A percentile compares a stretch with the other conserved stretches of the same genome.
Conservation (phyloP, 1,140 invertebrate species). For the Heliconius hewitsoni region DNA sequence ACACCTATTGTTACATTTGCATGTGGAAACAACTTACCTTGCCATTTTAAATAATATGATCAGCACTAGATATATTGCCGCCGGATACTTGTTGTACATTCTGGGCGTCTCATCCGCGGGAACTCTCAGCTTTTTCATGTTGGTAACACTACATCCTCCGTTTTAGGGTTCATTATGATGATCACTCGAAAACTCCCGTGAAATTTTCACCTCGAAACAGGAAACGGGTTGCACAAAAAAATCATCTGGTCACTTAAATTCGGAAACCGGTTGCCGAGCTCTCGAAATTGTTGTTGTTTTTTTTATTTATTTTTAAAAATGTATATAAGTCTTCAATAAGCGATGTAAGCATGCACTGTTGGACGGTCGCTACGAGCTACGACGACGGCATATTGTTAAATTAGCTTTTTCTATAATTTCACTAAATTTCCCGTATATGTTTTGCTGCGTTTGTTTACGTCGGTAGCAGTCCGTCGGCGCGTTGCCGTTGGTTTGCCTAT, state of each 20-base stretch:
- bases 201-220: conserved; percentile 38
- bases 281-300: not conserved
- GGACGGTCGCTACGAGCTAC: not conserved
- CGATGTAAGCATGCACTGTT: not conserved
- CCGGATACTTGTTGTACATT: conserved; percentile 61
- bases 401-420: conserved; percentile 25
- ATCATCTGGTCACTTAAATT: conserved; percentile 23
- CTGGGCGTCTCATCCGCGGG: conserved; percentile 56
- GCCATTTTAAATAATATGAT: conserved; percentile 66
- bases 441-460: conserved; percentile 58
- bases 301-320: not conserved
- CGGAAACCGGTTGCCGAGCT: conserved; percentile 16
- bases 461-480: conserved; percentile 50
- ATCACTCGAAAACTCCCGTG: conserved; percentile 47
- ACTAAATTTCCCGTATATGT: conserved; percentile 30
- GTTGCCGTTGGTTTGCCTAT: conserved; percentile 62
- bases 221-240: conserved; percentile 21
- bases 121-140: conserved; percentile 64
- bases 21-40: conserved; percentile 54
- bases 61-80: conserved; percentile 60
- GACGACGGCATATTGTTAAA: not conserved
- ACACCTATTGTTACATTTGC: conserved; percentile 1
- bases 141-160: conserved; percentile 68
- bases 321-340: not conserved
- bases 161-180: conserved; percentile 64